Base-by-base conservation (phyloP, 2,113 vertebrate species). In the Hippopotamus amphibius region DNA sequence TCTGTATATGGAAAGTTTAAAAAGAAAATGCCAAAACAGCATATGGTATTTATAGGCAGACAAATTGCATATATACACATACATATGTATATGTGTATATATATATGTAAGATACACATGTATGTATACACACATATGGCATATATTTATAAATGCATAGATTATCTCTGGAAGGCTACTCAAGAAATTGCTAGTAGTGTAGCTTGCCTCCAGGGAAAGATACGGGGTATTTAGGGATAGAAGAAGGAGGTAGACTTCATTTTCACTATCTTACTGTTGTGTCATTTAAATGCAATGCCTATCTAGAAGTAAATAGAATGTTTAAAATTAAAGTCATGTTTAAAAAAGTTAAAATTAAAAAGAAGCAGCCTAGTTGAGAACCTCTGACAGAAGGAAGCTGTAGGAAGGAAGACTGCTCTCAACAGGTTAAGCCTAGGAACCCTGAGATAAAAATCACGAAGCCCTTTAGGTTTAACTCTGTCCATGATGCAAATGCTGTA, bases 271-370 rank as follows among this genome's bases (percentile, higher is more conserved):
- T 85, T 74, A 50, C 43, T 72, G 3, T 83, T 90, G 4, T 66
- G 63, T 41, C 76, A 83, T 83, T 48, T 74, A n/a, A 84, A 50
- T 92, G 21, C 16, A 93, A 76, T 87, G n/a, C 6, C 12, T 65
- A 14, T 72, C 17, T 92, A 74, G 93, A 90, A 86, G 53, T 82
- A 90, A 68, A 63, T 77, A 86, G 63, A 74, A 81, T 69, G 48
- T 83, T 43, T 85, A 77, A 95, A 88, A 77, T 83, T 80, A 76
- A 61, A 74, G 72, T 82, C 53, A 87, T 82, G 22, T 95, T 74
- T 66, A 68, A 90, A 90, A 90, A 82, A 41, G 63, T 81, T 83
- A 68, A 84, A 57, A 85, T 50, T 5, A 53, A 86, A 83, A 50
- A 53, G 46, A 48, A 82, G 15, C 30, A 5, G 9, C 6, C 24